Conservation (phyloP, 2,797 vertebrate genomes). For the Lepilemur septentrionalis region DNA sequence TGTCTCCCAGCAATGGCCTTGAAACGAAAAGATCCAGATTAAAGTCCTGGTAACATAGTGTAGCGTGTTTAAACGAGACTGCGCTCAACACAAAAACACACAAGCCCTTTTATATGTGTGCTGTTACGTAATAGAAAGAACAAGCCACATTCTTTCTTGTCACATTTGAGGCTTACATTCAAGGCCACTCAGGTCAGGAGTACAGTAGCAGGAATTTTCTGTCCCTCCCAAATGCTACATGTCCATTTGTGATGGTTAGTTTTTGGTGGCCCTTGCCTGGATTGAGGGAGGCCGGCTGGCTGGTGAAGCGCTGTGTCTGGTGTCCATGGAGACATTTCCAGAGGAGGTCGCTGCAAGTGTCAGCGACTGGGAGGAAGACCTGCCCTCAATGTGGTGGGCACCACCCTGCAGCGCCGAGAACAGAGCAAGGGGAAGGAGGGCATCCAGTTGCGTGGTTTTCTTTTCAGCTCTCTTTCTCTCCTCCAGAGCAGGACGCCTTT, state of each 20-base stretch:
- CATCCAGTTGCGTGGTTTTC: background rate
- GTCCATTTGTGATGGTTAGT: background rate
- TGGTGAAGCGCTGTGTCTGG: background rate
- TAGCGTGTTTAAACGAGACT: background rate
- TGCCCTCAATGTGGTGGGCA: background rate
- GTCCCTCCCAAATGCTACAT: background rate
- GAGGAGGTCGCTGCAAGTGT: background rate
- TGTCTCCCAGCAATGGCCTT: background rate
- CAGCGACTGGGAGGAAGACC: background rate
- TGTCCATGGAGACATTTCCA: background rate
- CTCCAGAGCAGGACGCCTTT: background rate
- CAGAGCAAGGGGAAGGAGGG: background rate
- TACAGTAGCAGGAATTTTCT: background rate
- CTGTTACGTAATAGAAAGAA: background rate
- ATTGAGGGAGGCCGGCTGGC: background rate
- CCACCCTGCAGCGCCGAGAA: no score
- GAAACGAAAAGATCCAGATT: background rate
- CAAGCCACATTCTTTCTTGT: background rate
- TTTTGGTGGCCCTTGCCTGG: background rate
- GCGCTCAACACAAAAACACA: background rate
- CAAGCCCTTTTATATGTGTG: background rate
- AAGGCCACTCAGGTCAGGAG: background rate
- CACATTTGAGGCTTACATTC: background rate
- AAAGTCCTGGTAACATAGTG: background rate
- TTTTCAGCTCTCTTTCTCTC: no score